phyloP scores from a whole-genome alignment of 2,888 invertebrate species.

The Myopa tessellatipennis region DNA sequence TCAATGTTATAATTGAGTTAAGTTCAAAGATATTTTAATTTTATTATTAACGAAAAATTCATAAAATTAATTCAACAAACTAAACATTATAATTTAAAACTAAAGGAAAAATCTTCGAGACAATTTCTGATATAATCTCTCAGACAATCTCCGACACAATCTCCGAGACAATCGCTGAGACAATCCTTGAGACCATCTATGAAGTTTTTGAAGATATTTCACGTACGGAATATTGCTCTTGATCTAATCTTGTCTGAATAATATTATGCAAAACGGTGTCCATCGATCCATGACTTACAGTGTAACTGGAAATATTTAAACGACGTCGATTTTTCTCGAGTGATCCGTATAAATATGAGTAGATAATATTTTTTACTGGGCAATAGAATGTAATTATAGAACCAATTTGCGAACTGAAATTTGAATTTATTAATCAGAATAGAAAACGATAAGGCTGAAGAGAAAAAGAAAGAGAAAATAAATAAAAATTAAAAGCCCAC shows the following conservation, averaged over 20 bases:
- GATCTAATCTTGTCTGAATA: constrained; percentile 7
- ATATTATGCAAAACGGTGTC: constrained; percentile 72
- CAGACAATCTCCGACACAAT: too few species aligned
- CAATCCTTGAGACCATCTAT: too few species aligned
- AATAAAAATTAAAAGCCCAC: constrained; percentile 48
- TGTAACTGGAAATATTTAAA: constrained; percentile 78
- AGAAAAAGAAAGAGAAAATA: not conserved
- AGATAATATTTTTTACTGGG: constrained; percentile 70
- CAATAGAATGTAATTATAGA: constrained; percentile 79
- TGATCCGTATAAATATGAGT: constrained; percentile 76
- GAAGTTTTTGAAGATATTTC: not conserved
- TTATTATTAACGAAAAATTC: too few species aligned
- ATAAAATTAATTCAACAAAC: too few species aligned
- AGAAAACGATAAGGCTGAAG: not conserved
- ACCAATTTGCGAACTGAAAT: constrained; percentile 73
- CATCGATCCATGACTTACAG: constrained; percentile 80
- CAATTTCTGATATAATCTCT: too few species aligned
- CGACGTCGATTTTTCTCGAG: constrained; percentile 74
- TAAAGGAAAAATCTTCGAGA: too few species aligned
- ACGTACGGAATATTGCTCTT: not conserved
- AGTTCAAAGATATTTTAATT: too few species aligned
- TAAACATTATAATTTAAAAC: too few species aligned
- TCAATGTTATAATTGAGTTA: too few species aligned
- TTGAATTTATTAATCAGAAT: not conserved
- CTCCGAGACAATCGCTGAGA: too few species aligned